Evolutionary conservation across 2,113 vertebrate genomes (phyloP).

Genomic region (Aspidoscelis tigris): DNA sequence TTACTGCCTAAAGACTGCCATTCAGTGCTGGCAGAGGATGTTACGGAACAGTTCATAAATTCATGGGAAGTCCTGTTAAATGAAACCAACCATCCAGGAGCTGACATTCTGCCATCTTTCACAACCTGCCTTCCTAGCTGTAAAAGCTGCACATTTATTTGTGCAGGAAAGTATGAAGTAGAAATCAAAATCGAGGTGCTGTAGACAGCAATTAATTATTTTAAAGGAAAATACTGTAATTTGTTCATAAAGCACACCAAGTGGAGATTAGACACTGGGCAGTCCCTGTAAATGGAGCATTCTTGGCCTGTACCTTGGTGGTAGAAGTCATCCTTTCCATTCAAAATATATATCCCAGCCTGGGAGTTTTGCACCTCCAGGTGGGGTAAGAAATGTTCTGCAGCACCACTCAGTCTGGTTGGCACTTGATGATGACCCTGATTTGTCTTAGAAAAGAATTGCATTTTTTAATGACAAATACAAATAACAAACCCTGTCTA

Average conservation of each 20-base stretch:
- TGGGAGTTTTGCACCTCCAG: neutral
- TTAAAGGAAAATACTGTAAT: constrained; percentile 58
- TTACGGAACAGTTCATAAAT: constrained; percentile 85
- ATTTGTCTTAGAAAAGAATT: neutral
- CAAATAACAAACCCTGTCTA: no score
- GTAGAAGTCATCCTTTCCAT: neutral
- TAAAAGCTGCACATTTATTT: constrained; percentile 71
- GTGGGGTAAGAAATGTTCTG: neutral
- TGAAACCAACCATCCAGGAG: constrained; percentile 83
- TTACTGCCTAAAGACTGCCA: constrained; percentile 83
- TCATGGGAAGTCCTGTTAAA: constrained; percentile 80
- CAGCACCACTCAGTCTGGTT: no score
- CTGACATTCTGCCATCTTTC: constrained; percentile 83
- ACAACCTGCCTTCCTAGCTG: constrained; percentile 75
- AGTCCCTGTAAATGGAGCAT: neutral
- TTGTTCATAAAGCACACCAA: constrained; percentile 58
- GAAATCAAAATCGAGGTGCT: constrained; percentile 61
- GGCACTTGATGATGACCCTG: neutral
- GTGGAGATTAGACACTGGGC: constrained; percentile 36
- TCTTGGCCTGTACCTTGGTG: neutral
- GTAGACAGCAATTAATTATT: neutral
- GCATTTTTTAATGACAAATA: neutral
- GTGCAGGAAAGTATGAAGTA: constrained; percentile 65
- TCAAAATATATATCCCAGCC: neutral
- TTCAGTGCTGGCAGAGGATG: constrained; percentile 81